Base-by-base conservation (phyloP, 2,888 invertebrate species). In the Eupithecia pulchellata region DNA sequence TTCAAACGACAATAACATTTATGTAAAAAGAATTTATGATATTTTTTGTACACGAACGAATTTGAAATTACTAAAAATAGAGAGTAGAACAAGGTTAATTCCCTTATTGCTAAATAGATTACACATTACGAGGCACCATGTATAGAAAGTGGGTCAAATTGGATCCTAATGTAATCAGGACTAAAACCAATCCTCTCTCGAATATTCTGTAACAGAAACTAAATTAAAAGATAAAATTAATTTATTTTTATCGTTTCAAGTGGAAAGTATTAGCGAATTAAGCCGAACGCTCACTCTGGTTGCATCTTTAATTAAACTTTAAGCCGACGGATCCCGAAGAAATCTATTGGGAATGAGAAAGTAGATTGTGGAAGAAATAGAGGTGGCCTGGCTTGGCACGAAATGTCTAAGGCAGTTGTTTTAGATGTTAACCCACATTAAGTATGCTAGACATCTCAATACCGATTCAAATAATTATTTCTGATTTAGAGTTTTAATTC, bases 251-350 rank as follows among this genome's bases (percentile, higher is more conserved):
- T 82, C 82, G 78, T 72, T 76, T 74, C 77, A 80, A 77, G 77
- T 80, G 72, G 77, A 81, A 84, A 82, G 83, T 80, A 80, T 82
- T 82, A 83, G 80, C 75, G 79, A 81, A 84, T 84, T 81, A 82
- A 86, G 76, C 78, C 77, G 77, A 79, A 75, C 81, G 77, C 77
- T 72, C 70, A 66, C 66, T 71, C 66, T 58, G 77, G 81, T 79
- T 87, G 87, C 87, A 87, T 87, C 89, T 87, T 89, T 89, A 89
- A 89, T 89, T 89, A 89, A 89, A 88, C 84, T 88, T 89, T 86
- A 88, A 89, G 86, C 86, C 84, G 80, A 76, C 80, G 78, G 81
- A 84, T 86, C 84, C 81, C 81, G 78, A 76, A 81, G 86, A 83
- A 86, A 86, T 86, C 86, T 86, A 88, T 88, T 81, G 87, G 82